Evolutionary conservation across 1,140 invertebrate species (phyloP).

Genomic region (Charaxes varanes): DNA sequence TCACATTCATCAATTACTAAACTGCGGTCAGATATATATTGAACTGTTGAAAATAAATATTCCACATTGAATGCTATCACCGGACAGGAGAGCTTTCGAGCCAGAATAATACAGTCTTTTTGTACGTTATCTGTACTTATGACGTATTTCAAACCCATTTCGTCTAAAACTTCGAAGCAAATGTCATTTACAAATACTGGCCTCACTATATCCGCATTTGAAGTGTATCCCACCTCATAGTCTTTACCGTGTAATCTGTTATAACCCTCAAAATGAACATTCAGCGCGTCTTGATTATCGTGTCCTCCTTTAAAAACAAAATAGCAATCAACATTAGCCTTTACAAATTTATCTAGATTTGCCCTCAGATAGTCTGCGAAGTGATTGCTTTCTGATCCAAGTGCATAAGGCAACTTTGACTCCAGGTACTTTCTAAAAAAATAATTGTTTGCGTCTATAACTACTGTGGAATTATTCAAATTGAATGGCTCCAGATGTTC

Average conservation of each 20-base stretch:
- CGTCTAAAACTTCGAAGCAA: constrained; percentile 28
- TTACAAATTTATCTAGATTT: constrained; percentile 25
- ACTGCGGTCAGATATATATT: constrained; percentile 23
- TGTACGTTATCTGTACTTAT: constrained; percentile 25
- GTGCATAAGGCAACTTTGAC: constrained; percentile 8
- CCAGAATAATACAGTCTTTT: constrained; percentile 29
- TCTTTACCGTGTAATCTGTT: constrained; percentile 1
- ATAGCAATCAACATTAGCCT: constrained; percentile 35
- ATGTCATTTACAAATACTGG: constrained; percentile 27
- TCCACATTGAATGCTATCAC: constrained; percentile 32
- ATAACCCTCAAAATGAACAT: background rate
- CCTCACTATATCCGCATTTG: background rate
- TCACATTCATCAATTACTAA: constrained; percentile 8
- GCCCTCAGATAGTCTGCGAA: constrained; percentile 28
- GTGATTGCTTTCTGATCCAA: constrained; percentile 30
- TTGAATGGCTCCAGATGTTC: background rate
- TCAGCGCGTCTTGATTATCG: constrained; percentile 7
- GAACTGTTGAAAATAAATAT: constrained; percentile 23
- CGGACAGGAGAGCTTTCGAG: constrained; percentile 29
- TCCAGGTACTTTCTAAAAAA: constrained; percentile 27
- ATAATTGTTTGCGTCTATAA: constrained; percentile 39
- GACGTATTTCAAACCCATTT: constrained; percentile 32
- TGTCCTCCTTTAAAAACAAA: constrained; percentile 41
- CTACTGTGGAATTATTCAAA: constrained; percentile 24
- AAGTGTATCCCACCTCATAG: constrained; percentile 1